Percentiles rank a stretch among this genome's conserved stretches.
These are phyloP conservation scores for Drosophila obscura DNA, from an alignment of 1,140 invertebrate species.

Conservation along the genomic window DNA sequence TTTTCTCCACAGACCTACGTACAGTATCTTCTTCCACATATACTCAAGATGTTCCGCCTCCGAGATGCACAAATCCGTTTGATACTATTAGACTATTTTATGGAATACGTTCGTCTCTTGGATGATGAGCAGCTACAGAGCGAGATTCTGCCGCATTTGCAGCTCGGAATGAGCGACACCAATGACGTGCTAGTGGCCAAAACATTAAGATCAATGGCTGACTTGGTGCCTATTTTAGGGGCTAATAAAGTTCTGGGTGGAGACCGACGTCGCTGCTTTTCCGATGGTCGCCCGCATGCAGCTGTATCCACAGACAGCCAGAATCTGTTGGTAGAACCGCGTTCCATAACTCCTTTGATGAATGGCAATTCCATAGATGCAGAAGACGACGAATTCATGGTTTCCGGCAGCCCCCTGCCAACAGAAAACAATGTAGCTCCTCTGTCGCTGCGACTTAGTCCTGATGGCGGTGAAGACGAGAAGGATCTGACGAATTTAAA, in stretches of 20 bases:
- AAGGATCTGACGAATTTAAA: slow-evolving; percentile 83
- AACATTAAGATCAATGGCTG: slow-evolving; percentile 91
- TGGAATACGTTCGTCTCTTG: slow-evolving; percentile 88
- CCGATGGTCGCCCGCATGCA: slow-evolving; percentile 89
- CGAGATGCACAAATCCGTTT: slow-evolving; percentile 90
- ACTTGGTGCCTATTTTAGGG: slow-evolving; percentile 91
- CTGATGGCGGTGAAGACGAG: slow-evolving; percentile 91
- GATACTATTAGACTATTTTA: slow-evolving; percentile 89
- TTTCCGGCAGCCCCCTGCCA: slow-evolving; percentile 70
- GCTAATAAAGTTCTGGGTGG: slow-evolving; percentile 92
- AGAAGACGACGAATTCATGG: slow-evolving; percentile 72
- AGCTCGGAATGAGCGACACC: slow-evolving; percentile 92
- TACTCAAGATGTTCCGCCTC: slow-evolving; percentile 91
- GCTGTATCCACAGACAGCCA: slow-evolving; percentile 56
- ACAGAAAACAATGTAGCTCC: slow-evolving; percentile 49
- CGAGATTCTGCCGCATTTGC: slow-evolving; percentile 90
- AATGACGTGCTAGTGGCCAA: slow-evolving; percentile 91
- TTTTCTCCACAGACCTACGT: slow-evolving; percentile 88
- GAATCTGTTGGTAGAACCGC: slow-evolving; percentile 63
- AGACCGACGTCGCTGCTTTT: slow-evolving; percentile 91
- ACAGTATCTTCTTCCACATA: slow-evolving; percentile 88
- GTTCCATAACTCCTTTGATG: slow-evolving; percentile 80
- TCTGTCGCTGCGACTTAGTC: slow-evolving; percentile 89
- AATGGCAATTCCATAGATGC: slow-evolving; percentile 51
- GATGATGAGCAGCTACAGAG: slow-evolving; percentile 88